Percentiles rank a stretch among this genome's conserved stretches.
phyloP scores from a whole-genome alignment of 1,140 invertebrate genomes.

The Temnothorax curvispinosus region DNA sequence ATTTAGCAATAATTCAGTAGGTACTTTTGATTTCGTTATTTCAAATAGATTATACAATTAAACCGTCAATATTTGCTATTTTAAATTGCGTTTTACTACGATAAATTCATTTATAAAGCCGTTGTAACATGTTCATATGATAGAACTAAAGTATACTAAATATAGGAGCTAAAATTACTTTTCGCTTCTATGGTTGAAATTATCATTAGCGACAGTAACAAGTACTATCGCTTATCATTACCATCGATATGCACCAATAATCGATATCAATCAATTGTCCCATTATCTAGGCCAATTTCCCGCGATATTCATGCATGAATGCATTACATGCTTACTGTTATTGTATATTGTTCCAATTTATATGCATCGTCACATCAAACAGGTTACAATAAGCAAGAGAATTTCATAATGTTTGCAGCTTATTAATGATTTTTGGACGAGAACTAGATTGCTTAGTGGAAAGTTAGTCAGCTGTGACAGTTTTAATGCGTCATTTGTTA shows the following conservation, averaged over 20 bases:
- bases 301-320: constrained; percentile 12
- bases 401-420: not conserved
- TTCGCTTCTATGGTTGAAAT: not conserved
- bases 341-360: not conserved
- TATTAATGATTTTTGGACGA: not conserved
- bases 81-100: too few species aligned
- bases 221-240: constrained; percentile 8
- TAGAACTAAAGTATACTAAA: too few species aligned
- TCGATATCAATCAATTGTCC: constrained; percentile 36
- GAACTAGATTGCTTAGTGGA: not conserved
- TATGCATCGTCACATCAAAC: not conserved
- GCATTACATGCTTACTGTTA: not conserved
- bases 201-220: not conserved
- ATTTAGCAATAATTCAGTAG: too few species aligned
- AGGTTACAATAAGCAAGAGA: not conserved
- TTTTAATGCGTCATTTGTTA: not conserved
- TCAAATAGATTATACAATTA: too few species aligned
- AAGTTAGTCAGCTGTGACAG: not conserved
- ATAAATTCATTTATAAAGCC: too few species aligned
- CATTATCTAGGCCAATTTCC: constrained; percentile 38
- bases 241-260: not conserved
- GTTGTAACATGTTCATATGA: too few species aligned
- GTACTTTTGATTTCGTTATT: too few species aligned
- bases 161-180: not conserved
- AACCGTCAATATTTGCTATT: too few species aligned